phyloP scores from a whole-genome alignment of 2,888 invertebrate genomes.

The Nymphalis urticae region DNA sequence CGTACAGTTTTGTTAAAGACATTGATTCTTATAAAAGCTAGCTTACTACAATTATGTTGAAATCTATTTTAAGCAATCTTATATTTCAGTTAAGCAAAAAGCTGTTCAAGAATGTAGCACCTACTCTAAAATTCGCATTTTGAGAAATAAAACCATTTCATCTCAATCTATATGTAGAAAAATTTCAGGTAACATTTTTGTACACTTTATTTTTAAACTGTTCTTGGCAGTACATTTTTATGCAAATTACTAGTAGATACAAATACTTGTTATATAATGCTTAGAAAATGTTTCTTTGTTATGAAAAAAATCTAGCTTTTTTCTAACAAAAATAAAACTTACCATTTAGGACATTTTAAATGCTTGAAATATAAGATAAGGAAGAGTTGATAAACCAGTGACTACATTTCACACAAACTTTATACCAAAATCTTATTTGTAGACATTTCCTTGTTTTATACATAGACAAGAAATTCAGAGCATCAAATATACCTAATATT shows the following conservation, averaged over 20 bases:
- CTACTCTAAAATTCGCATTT: constrained; percentile 52
- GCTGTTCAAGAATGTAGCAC: constrained; percentile 52
- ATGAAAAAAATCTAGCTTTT: background rate
- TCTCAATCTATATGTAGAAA: constrained; percentile 55
- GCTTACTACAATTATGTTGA: constrained; percentile 18
- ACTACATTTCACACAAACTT: background rate
- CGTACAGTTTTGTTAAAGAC: constrained; percentile 8
- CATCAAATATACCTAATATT: background rate
- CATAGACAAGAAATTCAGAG: background rate
- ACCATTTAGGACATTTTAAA: background rate
- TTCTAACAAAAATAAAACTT: background rate
- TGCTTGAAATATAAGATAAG: background rate
- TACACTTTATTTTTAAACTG: constrained; percentile 52
- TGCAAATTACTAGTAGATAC: constrained; percentile 10
- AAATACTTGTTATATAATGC: constrained; percentile 3
- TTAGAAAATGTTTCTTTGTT: background rate
- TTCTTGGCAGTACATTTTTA: constrained; percentile 38
- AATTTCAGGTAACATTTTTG: constrained; percentile 74
- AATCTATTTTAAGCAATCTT: constrained; percentile 24
- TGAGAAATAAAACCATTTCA: constrained; percentile 43
- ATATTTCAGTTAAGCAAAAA: constrained; percentile 29
- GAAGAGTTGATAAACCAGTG: background rate
- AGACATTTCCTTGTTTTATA: background rate
- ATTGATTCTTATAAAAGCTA: constrained; percentile 15
- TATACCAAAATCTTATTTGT: background rate